Base-by-base conservation (phyloP, 2,797 vertebrate species). In the Eupleurogrammus muticus region DNA sequence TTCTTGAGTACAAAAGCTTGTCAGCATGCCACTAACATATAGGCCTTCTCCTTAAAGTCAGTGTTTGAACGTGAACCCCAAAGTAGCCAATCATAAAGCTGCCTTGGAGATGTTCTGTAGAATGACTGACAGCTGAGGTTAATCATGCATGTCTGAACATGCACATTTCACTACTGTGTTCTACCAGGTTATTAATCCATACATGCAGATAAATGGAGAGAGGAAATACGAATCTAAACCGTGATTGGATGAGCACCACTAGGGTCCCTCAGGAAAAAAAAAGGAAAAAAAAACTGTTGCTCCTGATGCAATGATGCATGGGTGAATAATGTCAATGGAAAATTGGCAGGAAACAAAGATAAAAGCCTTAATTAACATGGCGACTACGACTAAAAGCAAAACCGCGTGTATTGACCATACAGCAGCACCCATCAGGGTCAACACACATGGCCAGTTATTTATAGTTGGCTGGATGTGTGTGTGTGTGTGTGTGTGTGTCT, bases 371-470 rank as follows among this genome's bases (percentile, higher is more conserved):
- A 32, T 23, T 21, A 59, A 23, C 40, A 50, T 35, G 5, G 10
- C n/a, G n/a, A n/a, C 23, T n/a, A 35, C 23, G 49, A 66, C 28
- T 20, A 28, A 61, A 54, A 21, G 52, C 4, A 24, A 55, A 19
- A 46, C 24, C 14, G 14, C 20, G 13, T 6, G 44, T n/a, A 56
- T 56, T 10, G 9, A 55, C 32, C 14, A 2, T 1, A 66, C 19
- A 24, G 4, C 16, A 5, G 23, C 5, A 2, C n/a, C 38, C 16
- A 35, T 21, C 32, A 28, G 28, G 50, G 36, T 72, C 57, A 61
- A 16, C 23, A 44, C 49, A 60, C 21, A 24, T 24, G 20, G 10
- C 4, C 19, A n/a, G 20, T 11, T 62, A 44, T 54, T 77, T 60
- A 50, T 60, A 77, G 54, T 8, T 46, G 6, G 16, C 7, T 36